These are phyloP conservation scores for Avahi laniger DNA, from an alignment of 2,797 vertebrate genomes.

Conservation along the genomic window DNA sequence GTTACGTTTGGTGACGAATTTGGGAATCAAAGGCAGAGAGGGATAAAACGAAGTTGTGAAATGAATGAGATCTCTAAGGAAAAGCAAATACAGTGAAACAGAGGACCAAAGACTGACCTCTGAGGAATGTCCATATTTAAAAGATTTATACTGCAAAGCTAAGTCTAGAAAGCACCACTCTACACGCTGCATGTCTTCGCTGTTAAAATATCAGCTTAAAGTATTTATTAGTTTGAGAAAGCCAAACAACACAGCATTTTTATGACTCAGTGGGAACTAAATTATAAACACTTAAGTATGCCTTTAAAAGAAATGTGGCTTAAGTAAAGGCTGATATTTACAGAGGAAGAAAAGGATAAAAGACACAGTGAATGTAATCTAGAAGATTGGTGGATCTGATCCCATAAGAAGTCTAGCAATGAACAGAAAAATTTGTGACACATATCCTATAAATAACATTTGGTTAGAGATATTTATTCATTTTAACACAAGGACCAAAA, in stretches of 20 bases:
- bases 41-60: not conserved
- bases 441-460: not conserved
- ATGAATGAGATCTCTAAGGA: constrained; percentile 10
- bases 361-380: not conserved
- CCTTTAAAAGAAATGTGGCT: constrained; percentile 5
- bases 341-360: not conserved
- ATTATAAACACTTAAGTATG: not conserved
- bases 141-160: not conserved
- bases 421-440: constrained; percentile 4
- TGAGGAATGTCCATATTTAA: not conserved
- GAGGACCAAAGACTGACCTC: not conserved
- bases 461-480: constrained; percentile 4
- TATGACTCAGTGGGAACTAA: not conserved
- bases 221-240: not conserved
- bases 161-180: not conserved
- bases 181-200: not conserved
- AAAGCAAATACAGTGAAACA: not conserved
- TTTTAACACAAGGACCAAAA: constrained; percentile 4
- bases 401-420: not conserved
- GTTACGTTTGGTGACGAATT: not conserved
- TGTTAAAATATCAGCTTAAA: not conserved
- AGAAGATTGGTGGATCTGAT: not conserved
- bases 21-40: not conserved
- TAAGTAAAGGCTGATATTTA: constrained; percentile 33
- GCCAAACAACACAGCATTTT: not conserved